Conservation (phyloP, 2,888 invertebrate species). For the Tribolium freemani region DNA sequence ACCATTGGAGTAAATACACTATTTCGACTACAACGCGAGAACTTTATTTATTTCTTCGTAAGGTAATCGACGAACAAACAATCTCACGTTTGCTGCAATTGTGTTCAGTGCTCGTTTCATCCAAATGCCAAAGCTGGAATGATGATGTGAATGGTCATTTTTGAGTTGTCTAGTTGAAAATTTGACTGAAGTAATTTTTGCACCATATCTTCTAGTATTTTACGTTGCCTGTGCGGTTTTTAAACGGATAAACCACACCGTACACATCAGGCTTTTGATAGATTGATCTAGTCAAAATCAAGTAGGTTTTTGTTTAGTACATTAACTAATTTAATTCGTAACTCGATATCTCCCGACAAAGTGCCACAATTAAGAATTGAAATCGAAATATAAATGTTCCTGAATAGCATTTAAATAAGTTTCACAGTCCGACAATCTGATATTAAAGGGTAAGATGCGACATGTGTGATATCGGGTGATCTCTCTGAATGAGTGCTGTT, state of each 20-base stretch:
- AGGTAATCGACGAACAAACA: no score
- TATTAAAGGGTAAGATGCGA: conserved; percentile 68
- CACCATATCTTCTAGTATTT: conserved; percentile 22
- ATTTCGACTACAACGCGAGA: no score
- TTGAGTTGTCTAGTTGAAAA: not conserved
- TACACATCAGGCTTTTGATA: conserved; percentile 62
- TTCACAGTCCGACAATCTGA: conserved; percentile 61
- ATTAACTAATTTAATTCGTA: conserved; percentile 49
- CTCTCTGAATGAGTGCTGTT: conserved; percentile 56
- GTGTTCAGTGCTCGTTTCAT: no score
- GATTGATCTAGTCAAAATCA: conserved; percentile 64
- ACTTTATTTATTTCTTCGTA: no score
- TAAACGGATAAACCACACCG: conserved; percentile 54
- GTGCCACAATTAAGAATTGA: conserved; percentile 64
- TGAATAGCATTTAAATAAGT: conserved; percentile 68
- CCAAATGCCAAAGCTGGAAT: no score
- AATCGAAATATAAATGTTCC: conserved; percentile 67
- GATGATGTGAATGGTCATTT: not conserved
- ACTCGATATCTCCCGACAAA: conserved; percentile 69
- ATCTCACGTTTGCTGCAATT: no score
- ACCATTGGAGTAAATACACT: no score
- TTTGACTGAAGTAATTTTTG: conserved; percentile 9
- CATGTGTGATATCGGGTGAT: conserved; percentile 65
- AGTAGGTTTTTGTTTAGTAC: conserved; percentile 52
- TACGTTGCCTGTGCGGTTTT: conserved; percentile 59